These are phyloP conservation scores for Argya squamiceps DNA, from an alignment of 2,797 vertebrate genomes.

Conservation along the genomic window DNA sequence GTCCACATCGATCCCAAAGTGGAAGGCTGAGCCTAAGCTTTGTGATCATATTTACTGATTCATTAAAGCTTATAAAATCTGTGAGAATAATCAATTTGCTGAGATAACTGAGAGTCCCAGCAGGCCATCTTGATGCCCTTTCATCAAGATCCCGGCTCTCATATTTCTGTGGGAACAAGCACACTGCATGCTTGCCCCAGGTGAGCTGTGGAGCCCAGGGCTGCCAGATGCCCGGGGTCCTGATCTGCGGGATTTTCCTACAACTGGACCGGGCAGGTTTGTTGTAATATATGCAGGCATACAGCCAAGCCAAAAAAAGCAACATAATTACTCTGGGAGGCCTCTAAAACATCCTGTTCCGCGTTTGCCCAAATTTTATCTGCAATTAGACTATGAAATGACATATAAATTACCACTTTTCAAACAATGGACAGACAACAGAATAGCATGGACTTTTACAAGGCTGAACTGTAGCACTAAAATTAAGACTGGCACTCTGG, in stretches of 20 bases:
- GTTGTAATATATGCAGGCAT: not conserved
- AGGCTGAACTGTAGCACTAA: not conserved
- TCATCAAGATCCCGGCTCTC: not conserved
- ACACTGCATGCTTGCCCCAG: not conserved
- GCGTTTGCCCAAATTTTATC: not conserved
- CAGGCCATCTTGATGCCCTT: not conserved
- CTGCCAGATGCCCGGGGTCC: not conserved
- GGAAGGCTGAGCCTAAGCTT: not conserved
- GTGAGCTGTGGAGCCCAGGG: not conserved
- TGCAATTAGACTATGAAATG: conserved; percentile 16
- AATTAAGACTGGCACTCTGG: not conserved
- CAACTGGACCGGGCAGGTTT: not conserved
- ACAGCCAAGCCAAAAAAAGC: conserved; percentile 5
- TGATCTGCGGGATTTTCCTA: not conserved
- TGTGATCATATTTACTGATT: not conserved
- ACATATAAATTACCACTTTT: conserved; percentile 17
- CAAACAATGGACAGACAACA: not conserved
- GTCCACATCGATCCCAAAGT: not conserved
- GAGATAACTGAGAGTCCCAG: not conserved
- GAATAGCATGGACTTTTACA: not conserved
- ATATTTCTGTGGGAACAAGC: not conserved
- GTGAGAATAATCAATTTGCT: not conserved
- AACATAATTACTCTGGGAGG: conserved; percentile 5
- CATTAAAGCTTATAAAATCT: not conserved
- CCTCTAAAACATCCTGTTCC: not conserved